A percentile compares a stretch with the other conserved stretches of the same genome.
Conservation (phyloP, 2,797 vertebrate genomes). For the Oreochromis grahami region DNA sequence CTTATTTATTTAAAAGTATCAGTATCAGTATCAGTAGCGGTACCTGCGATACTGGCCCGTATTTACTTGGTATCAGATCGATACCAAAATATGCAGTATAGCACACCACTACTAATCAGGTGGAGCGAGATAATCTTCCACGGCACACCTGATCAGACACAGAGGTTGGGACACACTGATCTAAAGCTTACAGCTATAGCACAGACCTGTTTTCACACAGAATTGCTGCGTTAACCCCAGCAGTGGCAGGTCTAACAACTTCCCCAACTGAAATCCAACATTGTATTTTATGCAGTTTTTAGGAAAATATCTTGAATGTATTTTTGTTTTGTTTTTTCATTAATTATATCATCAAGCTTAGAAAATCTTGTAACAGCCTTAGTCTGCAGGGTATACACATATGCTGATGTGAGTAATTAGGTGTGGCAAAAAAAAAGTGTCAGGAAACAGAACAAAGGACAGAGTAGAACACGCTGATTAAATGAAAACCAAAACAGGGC, state of each 20-base stretch:
- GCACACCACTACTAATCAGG: neutral
- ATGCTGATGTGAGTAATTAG: neutral
- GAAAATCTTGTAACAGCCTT: neutral
- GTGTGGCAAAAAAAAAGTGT: neutral
- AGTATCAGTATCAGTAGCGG: neutral
- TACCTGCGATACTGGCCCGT: fast-evolving
- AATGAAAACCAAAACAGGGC: neutral
- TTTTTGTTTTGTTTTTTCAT: neutral
- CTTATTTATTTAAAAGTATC: neutral
- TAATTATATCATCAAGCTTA: neutral
- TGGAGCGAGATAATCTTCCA: neutral
- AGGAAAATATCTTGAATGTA: neutral
- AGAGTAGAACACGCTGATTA: neutral
- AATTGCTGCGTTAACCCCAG: neutral
- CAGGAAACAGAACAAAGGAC: neutral
- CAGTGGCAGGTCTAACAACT: neutral
- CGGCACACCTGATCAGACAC: neutral
- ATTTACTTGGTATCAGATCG: neutral
- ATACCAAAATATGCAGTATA: neutral
- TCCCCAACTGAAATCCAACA: neutral
- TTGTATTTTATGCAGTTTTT: neutral
- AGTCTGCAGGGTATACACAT: neutral
- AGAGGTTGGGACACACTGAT: neutral
- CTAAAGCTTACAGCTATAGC: neutral
- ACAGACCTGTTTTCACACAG: neutral